phyloP scores from a whole-genome alignment of 2,113 vertebrate genomes.

The Sturnira hondurensis region DNA sequence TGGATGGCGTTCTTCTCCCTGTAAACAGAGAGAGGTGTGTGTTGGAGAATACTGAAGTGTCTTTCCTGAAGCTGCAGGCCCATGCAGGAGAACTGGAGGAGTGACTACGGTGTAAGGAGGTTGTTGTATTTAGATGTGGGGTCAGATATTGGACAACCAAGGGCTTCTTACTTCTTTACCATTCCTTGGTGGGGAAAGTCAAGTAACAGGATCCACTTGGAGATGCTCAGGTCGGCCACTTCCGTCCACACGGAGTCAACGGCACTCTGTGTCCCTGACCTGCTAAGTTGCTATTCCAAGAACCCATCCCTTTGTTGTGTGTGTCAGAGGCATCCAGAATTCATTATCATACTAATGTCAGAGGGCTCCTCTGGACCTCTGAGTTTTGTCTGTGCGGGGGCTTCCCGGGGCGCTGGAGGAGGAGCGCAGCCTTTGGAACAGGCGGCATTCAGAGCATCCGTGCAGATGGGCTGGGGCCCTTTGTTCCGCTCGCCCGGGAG shows the following conservation, averaged over 20 bases:
- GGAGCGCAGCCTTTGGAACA: conserved; percentile 80
- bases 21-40: not conserved
- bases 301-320: conserved; percentile 78
- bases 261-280: conserved; percentile 69
- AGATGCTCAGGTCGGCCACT: not conserved
- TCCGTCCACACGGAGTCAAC: not conserved
- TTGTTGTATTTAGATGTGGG: too few relatives aligned
- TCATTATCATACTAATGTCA: conserved; percentile 81
- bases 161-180: not conserved
- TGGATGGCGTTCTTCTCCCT: not conserved
- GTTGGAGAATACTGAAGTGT: accelerated
- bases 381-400: conserved; percentile 84
- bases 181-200: not conserved
- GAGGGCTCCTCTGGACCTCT: conserved; percentile 78
- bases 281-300: conserved; percentile 72
- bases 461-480: conserved; percentile 78
- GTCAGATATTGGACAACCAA: not conserved
- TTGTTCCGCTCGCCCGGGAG: conserved; percentile 81
- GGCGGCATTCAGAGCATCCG: conserved; percentile 78
- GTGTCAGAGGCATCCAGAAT: conserved; percentile 78
- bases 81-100: not conserved
- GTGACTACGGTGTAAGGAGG: not conserved
- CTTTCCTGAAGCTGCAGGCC: not conserved
- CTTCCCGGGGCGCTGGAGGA: conserved; percentile 80
- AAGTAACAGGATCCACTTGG: accelerated